Conservation (phyloP, 2,888 invertebrate genomes). For the Tetrapedia diversipes region DNA sequence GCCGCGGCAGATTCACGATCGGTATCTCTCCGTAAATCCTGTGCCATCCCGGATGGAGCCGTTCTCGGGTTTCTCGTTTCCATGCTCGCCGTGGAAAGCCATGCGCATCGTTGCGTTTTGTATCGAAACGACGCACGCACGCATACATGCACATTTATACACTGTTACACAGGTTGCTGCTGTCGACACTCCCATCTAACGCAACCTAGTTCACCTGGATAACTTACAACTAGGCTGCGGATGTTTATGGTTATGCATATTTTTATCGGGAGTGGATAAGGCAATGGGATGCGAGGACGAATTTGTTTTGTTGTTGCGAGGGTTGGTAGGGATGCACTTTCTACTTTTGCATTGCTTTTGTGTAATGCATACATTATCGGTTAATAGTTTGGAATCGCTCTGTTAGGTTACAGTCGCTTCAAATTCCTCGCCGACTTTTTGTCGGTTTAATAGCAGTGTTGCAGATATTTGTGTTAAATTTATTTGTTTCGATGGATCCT, state of each 20-base stretch:
- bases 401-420: too few species aligned
- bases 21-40: conserved; percentile 63
- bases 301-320: too few species aligned
- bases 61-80: conserved; percentile 58
- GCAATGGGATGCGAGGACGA: too few species aligned
- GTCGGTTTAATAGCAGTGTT: too few species aligned
- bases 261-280: background rate
- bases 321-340: too few species aligned
- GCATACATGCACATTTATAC: background rate
- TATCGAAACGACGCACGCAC: conserved; percentile 8
- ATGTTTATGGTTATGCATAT: background rate
- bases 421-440: too few species aligned
- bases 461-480: too few species aligned
- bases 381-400: too few species aligned
- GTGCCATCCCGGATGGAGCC: conserved; percentile 63
- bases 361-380: too few species aligned
- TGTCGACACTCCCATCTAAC: conserved; percentile 50
- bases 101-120: conserved; percentile 39
- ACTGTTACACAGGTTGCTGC: too few species aligned
- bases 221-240: conserved; percentile 48
- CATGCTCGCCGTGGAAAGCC: conserved; percentile 48
- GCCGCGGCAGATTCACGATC: conserved; percentile 53
- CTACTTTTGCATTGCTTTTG: too few species aligned
- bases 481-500: too few species aligned
- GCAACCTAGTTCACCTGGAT: conserved; percentile 63